Conservation (phyloP, 2,888 invertebrate genomes). For the Cheilosia soror region DNA sequence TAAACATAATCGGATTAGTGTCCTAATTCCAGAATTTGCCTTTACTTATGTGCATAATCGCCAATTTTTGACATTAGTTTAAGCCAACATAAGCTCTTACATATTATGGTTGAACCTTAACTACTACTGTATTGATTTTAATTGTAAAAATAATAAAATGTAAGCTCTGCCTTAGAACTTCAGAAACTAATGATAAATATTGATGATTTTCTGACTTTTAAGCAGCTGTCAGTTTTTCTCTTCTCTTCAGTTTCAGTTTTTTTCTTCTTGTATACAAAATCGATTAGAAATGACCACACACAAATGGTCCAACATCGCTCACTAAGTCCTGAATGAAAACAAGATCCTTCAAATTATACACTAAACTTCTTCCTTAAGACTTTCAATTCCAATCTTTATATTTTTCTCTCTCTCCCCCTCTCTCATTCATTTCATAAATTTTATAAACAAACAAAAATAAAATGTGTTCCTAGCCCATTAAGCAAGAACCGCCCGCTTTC, state of each 20-base stretch:
- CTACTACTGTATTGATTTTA: not conserved
- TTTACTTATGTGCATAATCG: too few relatives aligned
- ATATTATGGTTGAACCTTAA: not conserved
- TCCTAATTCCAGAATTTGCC: too few relatives aligned
- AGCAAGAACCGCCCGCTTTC: slow-evolving; percentile 80
- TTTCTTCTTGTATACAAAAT: not conserved
- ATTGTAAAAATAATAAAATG: not conserved
- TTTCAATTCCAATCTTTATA: not conserved
- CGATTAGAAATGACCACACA: too few relatives aligned
- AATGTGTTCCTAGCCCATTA: slow-evolving; percentile 76
- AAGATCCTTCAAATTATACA: not conserved
- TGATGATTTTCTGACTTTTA: too few relatives aligned
- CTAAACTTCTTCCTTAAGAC: not conserved
- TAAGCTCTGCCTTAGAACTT: too few relatives aligned
- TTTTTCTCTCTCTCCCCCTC: slow-evolving; percentile 10
- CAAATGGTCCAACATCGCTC: too few relatives aligned
- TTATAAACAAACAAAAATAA: slow-evolving; percentile 9
- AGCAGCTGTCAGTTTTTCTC: too few relatives aligned
- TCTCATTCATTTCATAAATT: slow-evolving; percentile 40
- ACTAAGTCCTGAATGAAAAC: not conserved
- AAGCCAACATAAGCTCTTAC: too few relatives aligned
- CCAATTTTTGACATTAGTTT: too few relatives aligned
- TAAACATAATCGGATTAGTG: too few relatives aligned
- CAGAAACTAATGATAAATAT: too few relatives aligned
- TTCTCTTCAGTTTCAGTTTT: too few relatives aligned